Conservation (phyloP, 2,888 invertebrate genomes). For the Gandaritis pyraliata region DNA sequence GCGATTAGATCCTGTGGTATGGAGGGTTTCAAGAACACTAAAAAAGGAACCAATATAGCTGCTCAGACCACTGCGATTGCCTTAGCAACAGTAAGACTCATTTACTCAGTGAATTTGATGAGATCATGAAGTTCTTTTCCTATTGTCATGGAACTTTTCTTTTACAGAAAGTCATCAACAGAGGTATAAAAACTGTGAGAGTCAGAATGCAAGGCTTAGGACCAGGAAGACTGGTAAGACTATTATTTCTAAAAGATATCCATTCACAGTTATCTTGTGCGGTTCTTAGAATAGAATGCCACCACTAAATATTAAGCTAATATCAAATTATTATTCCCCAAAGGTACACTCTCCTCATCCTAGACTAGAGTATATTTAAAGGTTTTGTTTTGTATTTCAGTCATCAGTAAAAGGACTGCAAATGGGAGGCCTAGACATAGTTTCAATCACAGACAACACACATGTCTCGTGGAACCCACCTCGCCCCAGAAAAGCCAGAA, state of each 20-base stretch:
- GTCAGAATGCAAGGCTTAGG: conserved; percentile 93
- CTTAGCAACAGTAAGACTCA: conserved; percentile 87
- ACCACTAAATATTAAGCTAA: no score
- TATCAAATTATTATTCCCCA: no score
- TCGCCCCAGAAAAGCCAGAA: conserved; percentile 92
- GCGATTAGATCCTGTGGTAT: conserved; percentile 91
- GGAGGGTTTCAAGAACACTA: conserved; percentile 97
- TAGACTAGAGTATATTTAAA: background rate
- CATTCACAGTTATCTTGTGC: background rate
- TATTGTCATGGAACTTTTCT: conserved; percentile 9
- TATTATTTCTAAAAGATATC: background rate
- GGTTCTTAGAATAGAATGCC: no score
- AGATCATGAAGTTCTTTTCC: no score
- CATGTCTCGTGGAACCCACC: conserved; percentile 92
- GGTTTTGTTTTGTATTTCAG: conserved; percentile 78
- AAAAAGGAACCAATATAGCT: conserved; percentile 98
- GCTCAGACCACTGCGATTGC: conserved; percentile 96
- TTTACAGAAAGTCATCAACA: conserved; percentile 88
- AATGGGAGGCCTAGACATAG: conserved; percentile 94
- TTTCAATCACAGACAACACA: conserved; percentile 97
- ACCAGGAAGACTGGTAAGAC: conserved; percentile 93
- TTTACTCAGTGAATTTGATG: no score
- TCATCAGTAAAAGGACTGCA: conserved; percentile 96
- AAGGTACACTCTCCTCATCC: no score
- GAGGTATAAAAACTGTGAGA: conserved; percentile 90